A percentile compares a stretch with the other conserved stretches of the same genome.
Conservation (phyloP, 2,888 invertebrate species). For the Perizoma flavofasciatum region DNA sequence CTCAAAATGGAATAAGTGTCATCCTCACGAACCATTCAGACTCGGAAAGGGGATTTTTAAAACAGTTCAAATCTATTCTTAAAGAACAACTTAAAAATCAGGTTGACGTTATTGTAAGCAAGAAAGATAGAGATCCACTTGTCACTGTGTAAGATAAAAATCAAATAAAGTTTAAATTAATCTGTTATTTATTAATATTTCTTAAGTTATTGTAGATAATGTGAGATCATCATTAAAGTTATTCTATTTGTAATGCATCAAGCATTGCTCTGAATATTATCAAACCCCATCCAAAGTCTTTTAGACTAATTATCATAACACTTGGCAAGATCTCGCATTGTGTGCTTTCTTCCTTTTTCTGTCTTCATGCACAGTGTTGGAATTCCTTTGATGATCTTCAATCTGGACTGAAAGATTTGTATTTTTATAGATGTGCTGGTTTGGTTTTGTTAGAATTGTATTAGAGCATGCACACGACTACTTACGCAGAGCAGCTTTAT, state of each 20-base stretch:
- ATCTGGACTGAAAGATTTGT: conserved; percentile 78
- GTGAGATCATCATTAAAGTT: conserved; percentile 76
- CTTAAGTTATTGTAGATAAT: conserved; percentile 43
- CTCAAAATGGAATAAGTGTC: conserved; percentile 90
- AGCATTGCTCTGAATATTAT: conserved; percentile 38
- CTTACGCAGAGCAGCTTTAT: conserved; percentile 76
- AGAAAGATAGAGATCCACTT: conserved; percentile 91
- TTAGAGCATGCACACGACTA: conserved; percentile 73
- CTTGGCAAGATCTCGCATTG: conserved; percentile 72
- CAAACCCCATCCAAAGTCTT: conserved; percentile 36
- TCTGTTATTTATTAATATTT: conserved; percentile 38
- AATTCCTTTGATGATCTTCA: conserved; percentile 64
- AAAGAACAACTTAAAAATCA: conserved; percentile 67
- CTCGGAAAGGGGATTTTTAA: conserved; percentile 95
- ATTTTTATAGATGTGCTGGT: conserved; percentile 62
- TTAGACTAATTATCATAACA: conserved; percentile 60
- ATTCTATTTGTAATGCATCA: conserved; percentile 40
- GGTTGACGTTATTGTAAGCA: conserved; percentile 87
- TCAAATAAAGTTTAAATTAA: conserved; percentile 32
- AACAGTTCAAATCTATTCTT: conserved; percentile 78
- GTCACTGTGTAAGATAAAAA: conserved; percentile 82
- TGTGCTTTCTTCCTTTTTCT: conserved; percentile 66
- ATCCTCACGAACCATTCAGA: conserved; percentile 97
- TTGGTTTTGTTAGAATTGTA: conserved; percentile 61
- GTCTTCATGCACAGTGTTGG: conserved; percentile 57